Base-by-base conservation (phyloP, 2,888 invertebrate genomes). In the Nomada lathburiana region DNA sequence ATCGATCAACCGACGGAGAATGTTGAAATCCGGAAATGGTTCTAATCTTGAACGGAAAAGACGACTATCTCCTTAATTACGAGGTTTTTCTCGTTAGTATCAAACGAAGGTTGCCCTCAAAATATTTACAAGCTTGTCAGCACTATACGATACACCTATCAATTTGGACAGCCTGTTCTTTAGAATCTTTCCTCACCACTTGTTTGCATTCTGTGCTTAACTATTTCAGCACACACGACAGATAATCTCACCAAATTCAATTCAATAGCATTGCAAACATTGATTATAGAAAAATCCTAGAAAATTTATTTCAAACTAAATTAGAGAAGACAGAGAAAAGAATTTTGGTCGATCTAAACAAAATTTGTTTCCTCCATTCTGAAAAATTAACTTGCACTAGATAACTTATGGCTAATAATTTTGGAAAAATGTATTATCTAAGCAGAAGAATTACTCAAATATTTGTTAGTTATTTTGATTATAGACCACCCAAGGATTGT, bases 181-280 rank as follows among this genome's bases (percentile, higher is more conserved):
- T 2, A n/a, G 13, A n/a, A 69, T 44, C 26, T 57, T 57, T 57
- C 36, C 26, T 26, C 2, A 59, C 16, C 53, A 55, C 36, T 26
- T 47, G 47, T 69, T 69, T 47, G 47, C 11, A 2, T 47, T 16
- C 60, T 57, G n/a, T 26, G 20, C n/a, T 26, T 29, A 57, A 47
- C 26, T 69, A 47, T 7, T 18, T 11, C 11, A 23, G 26, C n/a
- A 59, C 1, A 18, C 10, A 29, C n/a, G 47, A 2, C 11, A 11
- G n/a, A 16, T 26, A 3, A 59, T 20, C 44, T 47, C n/a, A 59
- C 16, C 23, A 20, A n/a, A 59, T 59, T 44, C n/a, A 26, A 59
- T 57, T 44, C n/a, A 59, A n/a, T n/a, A 59, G 16, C 29, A 47
- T n/a, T n/a, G 16, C 44, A 69, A 69, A 69, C 2, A 69, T 57